These are phyloP conservation scores for Dioctria linearis DNA, from an alignment of 2,888 invertebrate species.

Conservation along the genomic window DNA sequence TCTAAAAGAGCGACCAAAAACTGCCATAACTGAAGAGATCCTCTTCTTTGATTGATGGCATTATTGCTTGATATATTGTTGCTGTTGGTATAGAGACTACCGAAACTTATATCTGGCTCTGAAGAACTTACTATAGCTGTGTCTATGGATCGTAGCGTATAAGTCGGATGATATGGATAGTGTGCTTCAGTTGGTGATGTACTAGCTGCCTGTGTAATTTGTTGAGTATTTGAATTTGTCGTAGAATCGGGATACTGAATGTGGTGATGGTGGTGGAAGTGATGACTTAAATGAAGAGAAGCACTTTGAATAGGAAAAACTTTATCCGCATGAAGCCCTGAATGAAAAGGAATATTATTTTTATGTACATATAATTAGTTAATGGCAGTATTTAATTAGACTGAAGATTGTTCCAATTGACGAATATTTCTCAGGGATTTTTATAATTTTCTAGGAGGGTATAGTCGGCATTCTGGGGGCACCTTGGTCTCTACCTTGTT, in stretches of 20 bases:
- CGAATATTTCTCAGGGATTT: too few relatives aligned
- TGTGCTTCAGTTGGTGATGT: constrained; percentile 8
- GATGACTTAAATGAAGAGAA: constrained; percentile 61
- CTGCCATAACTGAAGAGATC: constrained; percentile 94
- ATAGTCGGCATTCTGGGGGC: too few relatives aligned
- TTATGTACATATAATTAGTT: too few relatives aligned
- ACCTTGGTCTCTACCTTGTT: too few relatives aligned
- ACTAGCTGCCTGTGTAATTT: constrained; percentile 58
- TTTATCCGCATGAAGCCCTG: constrained; percentile 60
- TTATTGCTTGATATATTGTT: constrained; percentile 66
- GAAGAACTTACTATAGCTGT: constrained; percentile 67
- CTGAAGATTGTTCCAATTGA: too few relatives aligned
- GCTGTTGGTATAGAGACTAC: constrained; percentile 66
- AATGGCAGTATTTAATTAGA: too few relatives aligned
- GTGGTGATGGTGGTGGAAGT: constrained; percentile 66
- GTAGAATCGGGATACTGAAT: constrained; percentile 71
- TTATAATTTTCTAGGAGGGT: too few relatives aligned
- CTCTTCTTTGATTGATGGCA: constrained; percentile 77
- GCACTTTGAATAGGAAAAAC: constrained; percentile 65
- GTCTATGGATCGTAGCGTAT: constrained; percentile 67
- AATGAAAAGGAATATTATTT: background rate
- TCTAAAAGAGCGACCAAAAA: constrained; percentile 89
- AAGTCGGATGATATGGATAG: constrained; percentile 62
- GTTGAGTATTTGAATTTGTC: constrained; percentile 62
- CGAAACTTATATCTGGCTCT: constrained; percentile 68